phyloP scores from a whole-genome alignment of 2,113 vertebrate species.

The Loxodonta africana region DNA sequence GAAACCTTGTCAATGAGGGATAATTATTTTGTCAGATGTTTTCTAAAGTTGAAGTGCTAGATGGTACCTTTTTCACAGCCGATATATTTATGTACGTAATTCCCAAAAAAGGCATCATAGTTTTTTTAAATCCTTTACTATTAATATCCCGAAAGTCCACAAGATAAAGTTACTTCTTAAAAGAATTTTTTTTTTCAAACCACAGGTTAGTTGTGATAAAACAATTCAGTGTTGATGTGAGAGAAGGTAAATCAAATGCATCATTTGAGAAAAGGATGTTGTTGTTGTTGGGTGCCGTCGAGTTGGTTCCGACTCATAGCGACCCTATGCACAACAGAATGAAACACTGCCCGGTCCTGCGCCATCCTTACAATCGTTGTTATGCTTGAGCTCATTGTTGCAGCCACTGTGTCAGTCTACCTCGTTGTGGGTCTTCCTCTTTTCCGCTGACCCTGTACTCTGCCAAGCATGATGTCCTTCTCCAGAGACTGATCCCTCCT shows the following conservation, averaged over 20 bases:
- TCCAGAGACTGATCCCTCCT: too few species aligned
- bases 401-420: too few species aligned
- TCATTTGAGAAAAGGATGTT: neutral
- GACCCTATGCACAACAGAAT: too few species aligned
- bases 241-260: neutral
- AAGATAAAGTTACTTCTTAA: slow-evolving; percentile 46
- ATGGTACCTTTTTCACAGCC: neutral
- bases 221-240: neutral
- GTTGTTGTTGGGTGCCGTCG: too few species aligned
- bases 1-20: neutral
- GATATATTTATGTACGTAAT: neutral
- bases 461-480: too few species aligned
- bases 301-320: too few species aligned
- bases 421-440: too few species aligned
- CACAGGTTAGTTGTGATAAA: neutral
- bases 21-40: slow-evolving; percentile 11
- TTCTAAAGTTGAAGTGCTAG: slow-evolving; percentile 47
- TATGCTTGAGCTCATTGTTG: too few species aligned
- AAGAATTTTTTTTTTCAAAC: neutral
- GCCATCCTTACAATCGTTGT: too few species aligned
- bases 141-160: slow-evolving; percentile 25
- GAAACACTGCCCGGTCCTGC: too few species aligned
- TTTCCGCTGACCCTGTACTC: too few species aligned
- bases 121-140: slow-evolving; percentile 24
- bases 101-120: neutral